phyloP scores from a whole-genome alignment of 2,113 vertebrate genomes.

The Morone saxatilis region DNA sequence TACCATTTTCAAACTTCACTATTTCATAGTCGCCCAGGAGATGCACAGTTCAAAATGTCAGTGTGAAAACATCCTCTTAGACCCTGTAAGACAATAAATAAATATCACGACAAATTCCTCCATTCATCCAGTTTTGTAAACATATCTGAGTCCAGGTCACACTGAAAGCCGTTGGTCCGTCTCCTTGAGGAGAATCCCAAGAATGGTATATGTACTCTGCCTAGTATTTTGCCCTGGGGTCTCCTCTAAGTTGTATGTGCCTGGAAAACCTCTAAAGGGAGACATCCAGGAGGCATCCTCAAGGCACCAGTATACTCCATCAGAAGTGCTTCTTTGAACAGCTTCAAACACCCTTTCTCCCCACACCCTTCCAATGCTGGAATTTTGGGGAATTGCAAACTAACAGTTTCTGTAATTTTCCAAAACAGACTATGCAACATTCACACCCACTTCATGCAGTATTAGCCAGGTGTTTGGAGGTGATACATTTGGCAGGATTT shows the following conservation, averaged over 20 bases:
- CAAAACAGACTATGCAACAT: too few relatives aligned
- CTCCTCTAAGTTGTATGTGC: not conserved
- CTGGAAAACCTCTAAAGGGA: not conserved
- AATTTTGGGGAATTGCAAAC: too few relatives aligned
- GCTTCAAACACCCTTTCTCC: not conserved
- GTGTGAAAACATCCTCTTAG: not conserved
- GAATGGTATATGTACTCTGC: not conserved
- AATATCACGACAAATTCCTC: not conserved
- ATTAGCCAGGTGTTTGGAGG: not conserved
- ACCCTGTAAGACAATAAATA: not conserved
- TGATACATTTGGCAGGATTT: not conserved
- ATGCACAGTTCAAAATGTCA: conserved; percentile 2
- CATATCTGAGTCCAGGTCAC: not conserved
- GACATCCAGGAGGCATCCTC: not conserved
- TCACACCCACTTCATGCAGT: not conserved
- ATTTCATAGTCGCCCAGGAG: not conserved
- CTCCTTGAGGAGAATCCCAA: not conserved
- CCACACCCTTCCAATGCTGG: not conserved
- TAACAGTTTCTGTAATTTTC: too few relatives aligned
- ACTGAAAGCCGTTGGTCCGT: not conserved
- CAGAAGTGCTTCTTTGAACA: not conserved
- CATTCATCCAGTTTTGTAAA: not conserved
- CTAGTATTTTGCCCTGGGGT: not conserved
- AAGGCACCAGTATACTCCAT: not conserved
- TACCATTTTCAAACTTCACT: not conserved